Evolutionary conservation across 2,888 invertebrate species (phyloP).

Genomic region (Boloria selene): DNA sequence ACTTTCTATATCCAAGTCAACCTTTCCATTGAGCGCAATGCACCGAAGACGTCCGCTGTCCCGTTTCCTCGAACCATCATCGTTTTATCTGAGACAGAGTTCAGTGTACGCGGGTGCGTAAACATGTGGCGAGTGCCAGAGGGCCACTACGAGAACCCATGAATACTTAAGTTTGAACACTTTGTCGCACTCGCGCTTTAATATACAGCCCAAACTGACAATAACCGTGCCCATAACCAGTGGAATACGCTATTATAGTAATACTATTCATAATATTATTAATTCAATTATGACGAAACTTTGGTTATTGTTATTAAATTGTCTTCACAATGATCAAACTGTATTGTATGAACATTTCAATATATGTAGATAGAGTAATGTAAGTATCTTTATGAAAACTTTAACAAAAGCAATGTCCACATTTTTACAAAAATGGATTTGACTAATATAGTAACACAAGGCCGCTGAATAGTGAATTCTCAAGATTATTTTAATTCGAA

Average conservation of each 20-base stretch:
- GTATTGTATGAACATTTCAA: no score
- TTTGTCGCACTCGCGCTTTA: slow-evolving; percentile 29
- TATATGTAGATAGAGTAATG: no score
- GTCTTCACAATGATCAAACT: not conserved
- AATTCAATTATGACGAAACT: not conserved
- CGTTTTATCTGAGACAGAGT: slow-evolving; percentile 63
- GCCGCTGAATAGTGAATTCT: slow-evolving; percentile 3
- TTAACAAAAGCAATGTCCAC: no score
- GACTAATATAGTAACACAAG: not conserved
- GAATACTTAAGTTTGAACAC: slow-evolving; percentile 41
- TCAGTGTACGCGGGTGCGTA: slow-evolving; percentile 66
- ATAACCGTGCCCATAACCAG: slow-evolving; percentile 13
- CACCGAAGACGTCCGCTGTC: slow-evolving; percentile 50
- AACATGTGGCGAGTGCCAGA: slow-evolving; percentile 50
- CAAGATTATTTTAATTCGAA: slow-evolving; percentile 8
- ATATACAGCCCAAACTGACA: slow-evolving; percentile 23
- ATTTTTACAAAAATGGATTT: no score
- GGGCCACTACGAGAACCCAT: slow-evolving; percentile 38
- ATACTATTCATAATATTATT: slow-evolving; percentile 3
- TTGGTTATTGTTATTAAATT: not conserved
- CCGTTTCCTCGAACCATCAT: slow-evolving; percentile 67
- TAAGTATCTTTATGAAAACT: no score
- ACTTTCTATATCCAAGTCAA: slow-evolving; percentile 2
- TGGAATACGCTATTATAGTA: not conserved
- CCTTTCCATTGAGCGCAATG: slow-evolving; percentile 18